A percentile compares a stretch with the other conserved stretches of the same genome.
These are phyloP conservation scores for Brachyistius frenatus DNA, from an alignment of 2,113 vertebrate species.

Conservation along the genomic window DNA sequence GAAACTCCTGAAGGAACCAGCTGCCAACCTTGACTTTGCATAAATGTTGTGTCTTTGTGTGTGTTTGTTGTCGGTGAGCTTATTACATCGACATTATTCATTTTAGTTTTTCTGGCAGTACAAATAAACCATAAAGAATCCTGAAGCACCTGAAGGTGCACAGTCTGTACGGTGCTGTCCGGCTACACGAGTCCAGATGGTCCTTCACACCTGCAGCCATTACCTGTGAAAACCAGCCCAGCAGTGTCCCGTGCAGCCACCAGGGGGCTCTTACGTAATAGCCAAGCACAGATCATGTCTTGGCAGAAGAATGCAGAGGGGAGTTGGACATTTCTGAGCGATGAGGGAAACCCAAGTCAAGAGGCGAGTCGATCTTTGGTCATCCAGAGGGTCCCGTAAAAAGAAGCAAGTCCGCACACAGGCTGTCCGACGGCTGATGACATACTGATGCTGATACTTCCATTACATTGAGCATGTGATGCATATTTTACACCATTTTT, in stretches of 20 bases:
- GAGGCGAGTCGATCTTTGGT: conserved; percentile 7
- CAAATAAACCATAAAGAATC: background rate
- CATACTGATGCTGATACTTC: conserved; percentile 12
- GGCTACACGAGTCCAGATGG: background rate
- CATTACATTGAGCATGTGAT: background rate
- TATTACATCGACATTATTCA: background rate
- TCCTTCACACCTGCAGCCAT: conserved; percentile 34
- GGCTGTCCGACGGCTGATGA: background rate
- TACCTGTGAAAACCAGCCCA: conserved; percentile 18
- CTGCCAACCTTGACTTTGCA: conserved; percentile 38
- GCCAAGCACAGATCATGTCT: conserved; percentile 34
- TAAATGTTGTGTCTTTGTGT: conserved; percentile 13
- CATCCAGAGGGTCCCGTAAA: conserved; percentile 24
- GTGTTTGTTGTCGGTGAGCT: background rate
- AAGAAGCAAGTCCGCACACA: conserved; percentile 56
- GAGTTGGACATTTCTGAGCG: conserved; percentile 33
- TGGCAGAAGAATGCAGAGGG: conserved; percentile 36
- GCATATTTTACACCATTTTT: conserved; percentile 26
- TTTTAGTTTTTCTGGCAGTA: background rate
- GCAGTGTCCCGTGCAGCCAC: background rate
- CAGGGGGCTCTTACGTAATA: conserved; percentile 38
- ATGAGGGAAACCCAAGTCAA: conserved; percentile 51
- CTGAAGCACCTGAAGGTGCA: background rate
- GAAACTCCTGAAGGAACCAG: conserved; percentile 14
- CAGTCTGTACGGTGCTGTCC: background rate